Evolutionary conservation across 2,797 vertebrate genomes (phyloP).

Genomic region (Phoebastria nigripes): DNA sequence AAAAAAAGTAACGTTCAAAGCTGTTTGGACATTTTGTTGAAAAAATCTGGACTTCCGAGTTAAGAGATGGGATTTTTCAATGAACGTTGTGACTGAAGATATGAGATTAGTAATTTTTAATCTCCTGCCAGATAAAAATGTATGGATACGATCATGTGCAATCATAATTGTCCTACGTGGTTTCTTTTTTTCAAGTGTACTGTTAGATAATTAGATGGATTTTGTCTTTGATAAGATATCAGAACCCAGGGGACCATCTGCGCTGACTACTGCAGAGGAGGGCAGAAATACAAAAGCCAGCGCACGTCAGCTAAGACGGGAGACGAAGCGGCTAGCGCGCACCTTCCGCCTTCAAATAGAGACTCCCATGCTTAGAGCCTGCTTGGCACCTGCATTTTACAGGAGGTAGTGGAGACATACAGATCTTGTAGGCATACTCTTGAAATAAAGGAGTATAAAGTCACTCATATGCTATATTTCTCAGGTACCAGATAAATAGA

Average conservation of each 20-base stretch:
- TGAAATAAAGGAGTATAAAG: neutral
- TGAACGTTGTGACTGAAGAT: neutral
- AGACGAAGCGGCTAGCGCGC: neutral
- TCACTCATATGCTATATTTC: neutral
- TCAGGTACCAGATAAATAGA: neutral
- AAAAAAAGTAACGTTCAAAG: neutral
- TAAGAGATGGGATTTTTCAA: neutral
- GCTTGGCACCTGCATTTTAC: neutral
- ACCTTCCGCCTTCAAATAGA: neutral
- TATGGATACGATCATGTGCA: neutral
- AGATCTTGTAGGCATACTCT: neutral
- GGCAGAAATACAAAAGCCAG: neutral
- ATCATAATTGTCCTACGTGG: neutral
- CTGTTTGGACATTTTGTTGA: neutral
- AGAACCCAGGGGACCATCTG: neutral
- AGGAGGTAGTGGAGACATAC: neutral
- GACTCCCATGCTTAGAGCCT: rapidly evolving
- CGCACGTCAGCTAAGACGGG: neutral
- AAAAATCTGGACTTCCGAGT: neutral
- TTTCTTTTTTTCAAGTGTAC: neutral
- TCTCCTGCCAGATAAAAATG: neutral
- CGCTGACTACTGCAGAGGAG: neutral
- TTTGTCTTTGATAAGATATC: neutral
- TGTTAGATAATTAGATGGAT: neutral
- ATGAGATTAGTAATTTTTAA: neutral